Percentiles rank a stretch among this genome's conserved stretches.
These are phyloP conservation scores for Psittacula derbiana DNA, from an alignment of 2,797 vertebrate species.

Conservation along the genomic window DNA sequence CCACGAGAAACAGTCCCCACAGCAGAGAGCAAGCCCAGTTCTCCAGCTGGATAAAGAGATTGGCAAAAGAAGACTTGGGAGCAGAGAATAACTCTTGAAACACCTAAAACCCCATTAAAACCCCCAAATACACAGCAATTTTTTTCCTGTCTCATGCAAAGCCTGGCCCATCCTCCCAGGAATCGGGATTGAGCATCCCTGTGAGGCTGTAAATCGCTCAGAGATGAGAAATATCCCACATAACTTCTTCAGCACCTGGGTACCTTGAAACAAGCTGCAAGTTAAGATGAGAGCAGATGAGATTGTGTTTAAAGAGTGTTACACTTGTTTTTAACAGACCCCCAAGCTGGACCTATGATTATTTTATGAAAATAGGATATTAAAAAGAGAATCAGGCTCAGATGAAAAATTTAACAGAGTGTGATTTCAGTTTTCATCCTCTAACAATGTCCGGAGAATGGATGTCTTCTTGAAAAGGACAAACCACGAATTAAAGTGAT, in stretches of 20 bases:
- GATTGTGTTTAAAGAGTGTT: conserved; percentile 3
- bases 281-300: background rate
- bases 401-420: conserved; percentile 56
- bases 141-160: background rate
- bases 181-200: background rate
- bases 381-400: conserved; percentile 24
- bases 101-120: background rate
- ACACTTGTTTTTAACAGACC: conserved; percentile 32
- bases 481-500: conserved; percentile 55
- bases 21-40: background rate
- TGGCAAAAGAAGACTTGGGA: background rate
- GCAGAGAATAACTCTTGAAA: background rate
- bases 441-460: conserved; percentile 18
- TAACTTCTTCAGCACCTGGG: background rate
- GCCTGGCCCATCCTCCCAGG: too few relatives aligned
- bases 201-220: rapidly evolving
- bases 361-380: conserved; percentile 62
- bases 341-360: conserved; percentile 51
- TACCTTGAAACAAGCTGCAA: background rate
- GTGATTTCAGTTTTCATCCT: conserved; percentile 51
- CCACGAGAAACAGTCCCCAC: background rate
- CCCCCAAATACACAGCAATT: background rate
- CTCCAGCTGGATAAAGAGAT: background rate
- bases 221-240: background rate
- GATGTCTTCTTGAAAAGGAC: conserved; percentile 62